Evolutionary conservation across 2,888 invertebrate genomes (phyloP).

Genomic region (Agrochola circellaris): DNA sequence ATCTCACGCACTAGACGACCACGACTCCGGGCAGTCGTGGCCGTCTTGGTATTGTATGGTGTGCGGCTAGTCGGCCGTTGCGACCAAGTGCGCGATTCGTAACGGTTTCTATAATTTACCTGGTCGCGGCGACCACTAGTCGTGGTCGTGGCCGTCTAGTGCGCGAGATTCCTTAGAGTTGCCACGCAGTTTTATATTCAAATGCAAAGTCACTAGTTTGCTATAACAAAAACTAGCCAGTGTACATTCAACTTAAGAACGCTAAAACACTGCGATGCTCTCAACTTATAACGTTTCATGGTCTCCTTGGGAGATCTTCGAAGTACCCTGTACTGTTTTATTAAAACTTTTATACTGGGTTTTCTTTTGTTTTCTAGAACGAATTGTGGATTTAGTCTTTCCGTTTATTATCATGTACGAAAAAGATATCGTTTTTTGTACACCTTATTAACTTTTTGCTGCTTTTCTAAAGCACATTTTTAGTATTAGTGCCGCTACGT

Average conservation of each 20-base stretch:
- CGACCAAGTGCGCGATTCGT: no score
- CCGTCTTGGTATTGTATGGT: no score
- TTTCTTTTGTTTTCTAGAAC: slow-evolving; percentile 56
- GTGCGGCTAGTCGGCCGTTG: no score
- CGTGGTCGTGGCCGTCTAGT: no score
- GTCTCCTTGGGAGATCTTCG: slow-evolving; percentile 68
- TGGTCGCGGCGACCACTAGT: no score
- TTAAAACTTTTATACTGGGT: slow-evolving; percentile 69
- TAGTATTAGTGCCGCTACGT: neutral
- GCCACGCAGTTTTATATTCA: neutral
- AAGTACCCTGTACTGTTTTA: slow-evolving; percentile 67
- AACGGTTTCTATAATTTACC: no score
- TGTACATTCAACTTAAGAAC: slow-evolving; percentile 23
- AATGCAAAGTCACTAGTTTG: neutral
- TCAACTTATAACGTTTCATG: slow-evolving; percentile 70
- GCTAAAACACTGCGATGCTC: slow-evolving; percentile 67
- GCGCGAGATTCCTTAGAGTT: no score
- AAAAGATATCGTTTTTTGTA: neutral
- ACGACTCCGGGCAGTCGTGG: no score
- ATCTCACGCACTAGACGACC: no score
- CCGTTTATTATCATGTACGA: slow-evolving; percentile 41
- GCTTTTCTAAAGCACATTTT: neutral
- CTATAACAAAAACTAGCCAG: slow-evolving; percentile 7
- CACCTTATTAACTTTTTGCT: slow-evolving; percentile 22
- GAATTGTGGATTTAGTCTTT: slow-evolving; percentile 45